Base-by-base conservation (phyloP, 2,888 invertebrate species). In the Coleophora flavipennella region DNA sequence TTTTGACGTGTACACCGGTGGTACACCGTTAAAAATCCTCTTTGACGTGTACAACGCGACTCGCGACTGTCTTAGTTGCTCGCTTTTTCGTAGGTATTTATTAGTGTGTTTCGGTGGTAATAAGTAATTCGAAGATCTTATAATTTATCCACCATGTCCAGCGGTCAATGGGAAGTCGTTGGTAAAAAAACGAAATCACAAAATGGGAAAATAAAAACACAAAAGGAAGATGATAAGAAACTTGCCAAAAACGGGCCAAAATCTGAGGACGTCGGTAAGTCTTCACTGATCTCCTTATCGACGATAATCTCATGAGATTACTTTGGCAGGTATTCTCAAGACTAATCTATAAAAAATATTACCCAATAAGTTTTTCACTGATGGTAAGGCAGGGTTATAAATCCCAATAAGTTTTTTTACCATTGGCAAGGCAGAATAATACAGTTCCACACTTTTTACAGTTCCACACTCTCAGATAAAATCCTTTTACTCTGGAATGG, bases 231-330 rank as follows among this genome's bases (percentile, higher is more conserved):
- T 35, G 89, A 86, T 50, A 89, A 88, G 64, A 89, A 88, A 59
- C 75, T 85, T 40, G 67, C 77, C 39, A 88, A 89, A 66, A 88
- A 87, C 71, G 88, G 86, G 36, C 89, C 90, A 20, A 92, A 91
- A 85, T 83, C 91, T 47, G 92, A 92, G 63, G 92, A 93, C 71
- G 87, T 92, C 61, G 78, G 93, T 93, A 79, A 88, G 91, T 14
- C 41, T 34, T 33, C 29, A 29, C 11, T 6, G 7, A 29, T 11
- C 7, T 11, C 29, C 2, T 9, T 6, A 20, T 20, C 20, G 3
- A 6, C 20, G 3, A 6, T 6, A 20, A 20, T 20, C 6, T 4
- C 20, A 20, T 20, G 20, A 20, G 20, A 4, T 20, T 4, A 4
- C 20, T 20, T 20, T n/a, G n/a, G 6, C 20, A 20, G 20, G 6